phyloP scores from a whole-genome alignment of 2,797 vertebrate genomes.

The Avahi laniger region DNA sequence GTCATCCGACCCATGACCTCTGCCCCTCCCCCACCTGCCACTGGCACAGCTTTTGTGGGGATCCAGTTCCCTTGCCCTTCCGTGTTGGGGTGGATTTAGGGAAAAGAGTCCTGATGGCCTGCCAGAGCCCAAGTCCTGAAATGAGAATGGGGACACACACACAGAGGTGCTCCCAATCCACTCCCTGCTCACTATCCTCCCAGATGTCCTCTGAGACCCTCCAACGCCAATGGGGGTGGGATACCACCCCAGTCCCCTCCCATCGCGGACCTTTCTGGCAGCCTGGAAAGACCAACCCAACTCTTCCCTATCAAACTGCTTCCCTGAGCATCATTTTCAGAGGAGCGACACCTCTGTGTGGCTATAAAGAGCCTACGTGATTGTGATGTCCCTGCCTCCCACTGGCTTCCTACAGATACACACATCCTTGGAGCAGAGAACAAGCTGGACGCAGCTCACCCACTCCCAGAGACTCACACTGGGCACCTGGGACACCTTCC shows the following conservation, averaged over 20 bases:
- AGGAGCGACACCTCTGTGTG: constrained; percentile 66
- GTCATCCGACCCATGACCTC: constrained; percentile 11
- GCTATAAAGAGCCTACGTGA: constrained; percentile 68
- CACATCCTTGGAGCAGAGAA: background rate
- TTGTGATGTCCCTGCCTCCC: constrained; percentile 72
- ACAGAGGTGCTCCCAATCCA: background rate
- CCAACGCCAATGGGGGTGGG: background rate
- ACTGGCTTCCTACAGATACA: constrained; percentile 51
- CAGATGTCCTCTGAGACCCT: background rate
- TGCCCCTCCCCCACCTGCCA: background rate
- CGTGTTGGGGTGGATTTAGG: background rate
- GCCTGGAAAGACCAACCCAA: background rate
- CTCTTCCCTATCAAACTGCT: background rate
- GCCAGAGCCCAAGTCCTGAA: background rate
- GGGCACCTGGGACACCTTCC: background rate
- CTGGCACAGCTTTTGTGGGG: background rate
- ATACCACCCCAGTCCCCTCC: background rate
- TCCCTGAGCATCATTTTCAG: constrained; percentile 65
- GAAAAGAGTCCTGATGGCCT: background rate
- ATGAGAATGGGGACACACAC: background rate
- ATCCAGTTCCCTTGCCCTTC: background rate
- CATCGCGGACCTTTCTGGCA: background rate
- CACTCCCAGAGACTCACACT: constrained; percentile 1
- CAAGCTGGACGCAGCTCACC: background rate
- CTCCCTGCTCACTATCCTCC: background rate